These are phyloP conservation scores for Sylvicola fuscatus DNA, from an alignment of 2,888 invertebrate genomes.

Conservation along the genomic window DNA sequence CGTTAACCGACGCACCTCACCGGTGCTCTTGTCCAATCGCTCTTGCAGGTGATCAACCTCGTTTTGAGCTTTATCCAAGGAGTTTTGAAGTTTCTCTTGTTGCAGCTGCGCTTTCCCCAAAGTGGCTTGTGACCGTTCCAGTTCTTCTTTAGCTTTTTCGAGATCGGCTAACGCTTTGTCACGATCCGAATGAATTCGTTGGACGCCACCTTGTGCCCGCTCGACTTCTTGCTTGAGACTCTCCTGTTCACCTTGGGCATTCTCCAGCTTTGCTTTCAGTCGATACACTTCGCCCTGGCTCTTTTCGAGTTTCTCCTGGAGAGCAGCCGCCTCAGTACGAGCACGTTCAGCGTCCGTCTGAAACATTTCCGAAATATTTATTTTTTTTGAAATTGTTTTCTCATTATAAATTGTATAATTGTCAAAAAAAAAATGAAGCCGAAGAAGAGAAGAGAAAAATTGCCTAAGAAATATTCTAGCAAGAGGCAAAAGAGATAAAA, in stretches of 20 bases:
- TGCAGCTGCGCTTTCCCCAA: slow-evolving; percentile 80
- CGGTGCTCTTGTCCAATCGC: slow-evolving; percentile 60
- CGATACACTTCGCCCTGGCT: slow-evolving; percentile 90
- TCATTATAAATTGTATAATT: too few relatives aligned
- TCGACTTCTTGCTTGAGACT: slow-evolving; percentile 85
- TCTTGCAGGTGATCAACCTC: slow-evolving; percentile 82
- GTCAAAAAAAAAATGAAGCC: neutral
- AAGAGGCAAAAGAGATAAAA: too few relatives aligned
- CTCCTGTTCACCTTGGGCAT: slow-evolving; percentile 87
- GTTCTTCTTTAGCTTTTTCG: slow-evolving; percentile 71
- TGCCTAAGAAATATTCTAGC: too few relatives aligned
- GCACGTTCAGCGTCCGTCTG: slow-evolving; percentile 68
- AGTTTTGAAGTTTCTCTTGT: slow-evolving; percentile 77
- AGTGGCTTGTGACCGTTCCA: slow-evolving; percentile 73
- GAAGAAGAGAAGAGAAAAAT: neutral
- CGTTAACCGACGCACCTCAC: slow-evolving; percentile 51
- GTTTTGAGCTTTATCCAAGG: slow-evolving; percentile 73
- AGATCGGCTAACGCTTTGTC: slow-evolving; percentile 69
- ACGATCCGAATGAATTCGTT: slow-evolving; percentile 69
- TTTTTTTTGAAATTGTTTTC: too few relatives aligned
- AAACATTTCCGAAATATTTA: slow-evolving; percentile 1
- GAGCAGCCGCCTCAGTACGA: slow-evolving; percentile 56
- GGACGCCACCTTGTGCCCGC: slow-evolving; percentile 59
- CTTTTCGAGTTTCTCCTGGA: slow-evolving; percentile 85
- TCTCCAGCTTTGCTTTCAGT: slow-evolving; percentile 81